Evolutionary conservation across 2,797 vertebrate species (phyloP).

Genomic region (Phalloptychus januarius): DNA sequence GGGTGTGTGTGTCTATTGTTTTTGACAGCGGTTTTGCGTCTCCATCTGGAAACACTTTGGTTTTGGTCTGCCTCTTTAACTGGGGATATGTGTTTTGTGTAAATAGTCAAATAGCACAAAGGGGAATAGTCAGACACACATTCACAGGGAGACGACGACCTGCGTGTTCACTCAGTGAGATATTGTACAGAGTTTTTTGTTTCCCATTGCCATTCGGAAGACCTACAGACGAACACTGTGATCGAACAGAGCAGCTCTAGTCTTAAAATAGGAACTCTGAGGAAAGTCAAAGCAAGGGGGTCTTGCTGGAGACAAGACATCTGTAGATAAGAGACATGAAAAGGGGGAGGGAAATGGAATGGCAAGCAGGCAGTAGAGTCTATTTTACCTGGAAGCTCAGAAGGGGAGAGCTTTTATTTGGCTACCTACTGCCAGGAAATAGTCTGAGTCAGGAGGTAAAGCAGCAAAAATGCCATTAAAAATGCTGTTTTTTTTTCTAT

Average conservation of each 20-base stretch:
- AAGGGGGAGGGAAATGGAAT: constrained; percentile 29
- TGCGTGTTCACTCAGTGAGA: constrained; percentile 3
- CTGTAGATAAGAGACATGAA: constrained; percentile 62
- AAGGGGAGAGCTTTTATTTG: constrained; percentile 26
- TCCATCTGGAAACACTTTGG: constrained; percentile 74
- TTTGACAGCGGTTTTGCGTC: constrained; percentile 57
- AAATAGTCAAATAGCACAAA: constrained; percentile 60
- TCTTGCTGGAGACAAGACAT: constrained; percentile 41
- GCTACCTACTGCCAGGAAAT: constrained; percentile 18
- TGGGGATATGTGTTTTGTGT: constrained; percentile 56
- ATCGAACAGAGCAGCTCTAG: constrained; percentile 47
- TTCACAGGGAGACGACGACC: constrained; percentile 4
- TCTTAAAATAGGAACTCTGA: constrained; percentile 68
- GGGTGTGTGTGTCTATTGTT: constrained; percentile 24
- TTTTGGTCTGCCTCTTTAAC: constrained; percentile 44
- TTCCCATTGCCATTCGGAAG: constrained; percentile 56
- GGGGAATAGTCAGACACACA: constrained; percentile 6
- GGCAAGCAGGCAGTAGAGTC: constrained; percentile 21
- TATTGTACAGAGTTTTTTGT: constrained; percentile 48
- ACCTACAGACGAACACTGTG: constrained; percentile 46
- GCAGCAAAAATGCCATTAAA: constrained; percentile 11
- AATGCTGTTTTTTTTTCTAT: not conserved
- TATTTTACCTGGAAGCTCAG: constrained; percentile 44
- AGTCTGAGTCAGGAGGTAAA: constrained; percentile 17
- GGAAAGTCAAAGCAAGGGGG: constrained; percentile 36